Percentiles rank a stretch among this genome's conserved stretches.
Evolutionary conservation across 2,113 vertebrate genomes (phyloP).

Genomic region (Tragelaphus buxtoni): DNA sequence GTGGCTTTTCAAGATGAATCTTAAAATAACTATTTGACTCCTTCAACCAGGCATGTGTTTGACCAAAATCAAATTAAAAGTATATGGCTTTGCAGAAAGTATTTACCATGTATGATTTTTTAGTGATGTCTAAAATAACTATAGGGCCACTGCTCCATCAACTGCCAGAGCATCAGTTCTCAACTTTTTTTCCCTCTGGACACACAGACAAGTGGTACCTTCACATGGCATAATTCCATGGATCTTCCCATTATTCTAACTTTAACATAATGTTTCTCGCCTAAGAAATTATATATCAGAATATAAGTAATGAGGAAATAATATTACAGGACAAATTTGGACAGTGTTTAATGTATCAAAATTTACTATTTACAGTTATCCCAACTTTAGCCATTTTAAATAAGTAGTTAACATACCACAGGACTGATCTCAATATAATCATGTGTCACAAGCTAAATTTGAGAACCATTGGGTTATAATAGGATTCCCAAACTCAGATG

Average conservation of each 20-base stretch:
- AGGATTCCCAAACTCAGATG: neutral
- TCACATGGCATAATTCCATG: neutral
- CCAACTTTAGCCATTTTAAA: neutral
- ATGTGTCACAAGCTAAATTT: neutral
- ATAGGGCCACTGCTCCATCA: neutral
- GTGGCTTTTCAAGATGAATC: neutral
- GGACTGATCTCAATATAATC: neutral
- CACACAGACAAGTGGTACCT: neutral
- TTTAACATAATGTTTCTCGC: neutral
- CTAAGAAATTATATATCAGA: neutral
- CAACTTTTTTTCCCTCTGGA: neutral
- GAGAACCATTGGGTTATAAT: neutral
- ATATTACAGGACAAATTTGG: neutral
- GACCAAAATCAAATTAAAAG: slow-evolving; percentile 23
- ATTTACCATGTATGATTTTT: neutral
- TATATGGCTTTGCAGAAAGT: neutral
- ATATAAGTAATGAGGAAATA: neutral
- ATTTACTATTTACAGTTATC: neutral
- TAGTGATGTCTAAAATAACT: neutral
- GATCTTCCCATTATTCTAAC: neutral
- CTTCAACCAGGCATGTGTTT: neutral
- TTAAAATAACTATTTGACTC: neutral
- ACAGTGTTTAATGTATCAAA: neutral
- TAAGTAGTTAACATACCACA: neutral
- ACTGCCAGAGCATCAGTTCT: neutral